Evolutionary conservation across 2,888 invertebrate species (phyloP).

Genomic region (Caenorhabditis uteleia): DNA sequence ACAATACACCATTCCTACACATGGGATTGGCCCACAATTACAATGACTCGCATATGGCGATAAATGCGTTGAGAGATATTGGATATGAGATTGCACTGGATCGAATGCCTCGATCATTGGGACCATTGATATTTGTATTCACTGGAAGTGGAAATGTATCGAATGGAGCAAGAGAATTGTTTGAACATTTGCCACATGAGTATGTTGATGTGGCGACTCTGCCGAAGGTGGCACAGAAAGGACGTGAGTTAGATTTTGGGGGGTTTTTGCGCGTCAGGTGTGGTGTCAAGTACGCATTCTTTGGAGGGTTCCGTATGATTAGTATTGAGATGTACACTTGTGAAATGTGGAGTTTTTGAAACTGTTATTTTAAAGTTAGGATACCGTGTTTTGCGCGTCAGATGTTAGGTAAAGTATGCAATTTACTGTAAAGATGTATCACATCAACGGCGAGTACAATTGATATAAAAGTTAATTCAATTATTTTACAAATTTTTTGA

Average conservation of each 20-base stretch:
- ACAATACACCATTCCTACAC: slow-evolving; percentile 99
- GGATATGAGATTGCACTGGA: slow-evolving; percentile 95
- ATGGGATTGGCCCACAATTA: slow-evolving; percentile 98
- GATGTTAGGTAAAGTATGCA: too few relatives aligned
- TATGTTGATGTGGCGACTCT: slow-evolving; percentile 94
- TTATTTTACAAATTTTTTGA: too few relatives aligned
- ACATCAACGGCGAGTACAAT: too few relatives aligned
- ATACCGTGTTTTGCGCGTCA: too few relatives aligned
- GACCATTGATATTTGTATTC: slow-evolving; percentile 95
- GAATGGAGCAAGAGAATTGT: slow-evolving; percentile 79
- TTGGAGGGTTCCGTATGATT: too few relatives aligned
- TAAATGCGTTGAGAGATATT: slow-evolving; percentile 95
- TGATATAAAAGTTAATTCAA: too few relatives aligned
- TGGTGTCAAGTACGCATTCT: too few relatives aligned
- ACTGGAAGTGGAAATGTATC: slow-evolving; percentile 98
- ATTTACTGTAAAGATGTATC: too few relatives aligned
- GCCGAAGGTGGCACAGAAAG: slow-evolving; percentile 92
- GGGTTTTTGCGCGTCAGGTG: too few relatives aligned
- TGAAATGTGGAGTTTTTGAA: too few relatives aligned
- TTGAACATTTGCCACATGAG: slow-evolving; percentile 94
- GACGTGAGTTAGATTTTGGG: slow-evolving; percentile 77
- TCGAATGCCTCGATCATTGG: slow-evolving; percentile 93
- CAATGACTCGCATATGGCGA: slow-evolving; percentile 93
- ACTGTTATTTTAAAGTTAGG: too few relatives aligned
- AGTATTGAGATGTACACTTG: too few relatives aligned